Evolutionary conservation across 2,888 invertebrate genomes (phyloP), one percentile per base, ranked within the genome.

Genomic region (Adela reaumurella): DNA sequence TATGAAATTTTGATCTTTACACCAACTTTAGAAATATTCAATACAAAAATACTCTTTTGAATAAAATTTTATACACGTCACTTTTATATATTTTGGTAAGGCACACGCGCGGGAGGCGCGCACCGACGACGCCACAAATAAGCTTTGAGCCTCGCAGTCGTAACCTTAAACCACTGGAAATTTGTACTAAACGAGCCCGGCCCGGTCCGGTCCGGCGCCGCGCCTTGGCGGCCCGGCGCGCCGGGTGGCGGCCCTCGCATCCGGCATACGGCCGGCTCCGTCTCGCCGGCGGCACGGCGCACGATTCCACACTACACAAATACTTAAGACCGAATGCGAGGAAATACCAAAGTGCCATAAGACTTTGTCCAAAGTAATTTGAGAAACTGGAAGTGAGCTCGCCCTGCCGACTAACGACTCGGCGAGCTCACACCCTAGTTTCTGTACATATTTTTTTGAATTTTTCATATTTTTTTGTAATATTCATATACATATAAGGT

Each of bases 11-110:
- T 79, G 78, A 74, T 67, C 78, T 80, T 82, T 79, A 80, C 76
- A 81, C 74, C 79, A 76, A 79, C 77, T 78, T 79, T 80, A 80
- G 79, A 80, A 81, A 81, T 81, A 81, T 80, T 77, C 76, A 73
- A 80, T 81, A 81, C 78, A 81, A 81, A 81, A 81, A 81, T 81
- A 81, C 77, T 76, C 76, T 79, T 80, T 78, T 70, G 76, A 74
- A 79, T 77, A 78, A 76, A 74, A 74, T 76, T 79, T 78, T 76
- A 72, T 79, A 78, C 78, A 77, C 73, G 76, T 74, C 65, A 70
- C 70, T 67, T 70, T 70, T 63, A 68, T 65, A 46, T 20, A 46
- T 46, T 46, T 69, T 64, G 64, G 65, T 61, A 62, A 67, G 65
- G 59, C 61, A 62, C 59, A 56, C 53, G 56, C 57, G 55, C 60